Conservation (phyloP, 2,888 invertebrate genomes). For the Geotrupes spiniger region DNA sequence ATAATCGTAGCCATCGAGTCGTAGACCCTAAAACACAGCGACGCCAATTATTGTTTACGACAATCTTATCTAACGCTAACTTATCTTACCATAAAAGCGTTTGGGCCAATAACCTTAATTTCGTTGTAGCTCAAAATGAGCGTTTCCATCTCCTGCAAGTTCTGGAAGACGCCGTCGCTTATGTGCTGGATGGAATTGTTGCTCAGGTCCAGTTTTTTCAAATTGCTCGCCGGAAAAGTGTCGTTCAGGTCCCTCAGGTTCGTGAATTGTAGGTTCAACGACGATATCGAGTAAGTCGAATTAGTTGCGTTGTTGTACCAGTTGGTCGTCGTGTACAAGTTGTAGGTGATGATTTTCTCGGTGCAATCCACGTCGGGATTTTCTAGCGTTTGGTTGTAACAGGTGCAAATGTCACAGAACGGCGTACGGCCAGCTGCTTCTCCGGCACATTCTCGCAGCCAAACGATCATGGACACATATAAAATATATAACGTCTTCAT, state of each 20-base stretch:
- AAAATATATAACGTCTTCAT: not conserved
- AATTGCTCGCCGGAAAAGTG: slow-evolving; percentile 52
- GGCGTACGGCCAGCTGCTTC: slow-evolving; percentile 6
- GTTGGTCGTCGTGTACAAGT: slow-evolving; percentile 11
- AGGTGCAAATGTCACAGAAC: slow-evolving; percentile 20
- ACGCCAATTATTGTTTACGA: not conserved
- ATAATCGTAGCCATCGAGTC: slow-evolving; percentile 56
- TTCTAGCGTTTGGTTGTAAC: slow-evolving; percentile 12
- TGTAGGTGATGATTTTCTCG: slow-evolving; percentile 4
- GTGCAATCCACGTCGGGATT: slow-evolving; percentile 24
- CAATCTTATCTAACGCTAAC: not conserved
- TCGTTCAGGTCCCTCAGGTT: slow-evolving; percentile 51
- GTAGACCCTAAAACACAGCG: slow-evolving; percentile 55
- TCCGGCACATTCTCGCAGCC: not conserved
- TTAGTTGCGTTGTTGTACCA: slow-evolving; percentile 15
- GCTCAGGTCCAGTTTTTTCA: slow-evolving; percentile 61
- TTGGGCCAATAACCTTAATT: slow-evolving; percentile 60
- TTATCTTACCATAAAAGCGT: slow-evolving; percentile 64
- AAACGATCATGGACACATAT: not conserved
- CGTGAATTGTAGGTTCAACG: slow-evolving; percentile 51
- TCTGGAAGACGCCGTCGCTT: slow-evolving; percentile 60
- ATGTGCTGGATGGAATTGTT: slow-evolving; percentile 64
- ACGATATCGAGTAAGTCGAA: slow-evolving; percentile 38
- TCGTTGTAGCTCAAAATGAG: slow-evolving; percentile 71
- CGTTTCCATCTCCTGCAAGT: slow-evolving; percentile 59